Evolutionary conservation across 1,140 invertebrate species (phyloP), one percentile per base, ranked within the genome.

Genomic region (Eciton burchellii): DNA sequence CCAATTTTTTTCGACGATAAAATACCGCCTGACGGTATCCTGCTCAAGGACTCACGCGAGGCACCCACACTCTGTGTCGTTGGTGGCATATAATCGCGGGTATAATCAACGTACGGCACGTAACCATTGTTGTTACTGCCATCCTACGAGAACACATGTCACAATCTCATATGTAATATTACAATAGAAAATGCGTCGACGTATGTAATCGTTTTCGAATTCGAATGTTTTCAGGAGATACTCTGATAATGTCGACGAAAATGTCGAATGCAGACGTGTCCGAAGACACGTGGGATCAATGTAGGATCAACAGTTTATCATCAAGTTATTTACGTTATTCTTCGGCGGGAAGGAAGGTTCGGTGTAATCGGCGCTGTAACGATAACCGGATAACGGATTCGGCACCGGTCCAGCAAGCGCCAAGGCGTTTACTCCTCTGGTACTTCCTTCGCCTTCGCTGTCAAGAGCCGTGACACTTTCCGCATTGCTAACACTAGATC

Each of bases 341-440:
- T 97, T 96, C 65, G 97, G 96, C 76, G 97, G 96, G 94, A 97
- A 97, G 82, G 95, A 95, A 9, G 97, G 96, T 89, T 98, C 97
- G 45, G 96, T 96, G 92, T 98, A 98, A 91, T 99, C 97, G 49
- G 97, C 96, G 43, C 97, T 98, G 93, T 98, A 98, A 91, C 97
- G 95, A 92, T 97, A 97, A 88, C 96, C 95, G 26, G 72, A 76
- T 71, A 95, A 94, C 43, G 95, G 94, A 85, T 97, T 94, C 76
- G 96, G 96, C 3, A 97, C 97, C 1, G 97, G 96, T 0, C 97
- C 97, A 16, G 97, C 97, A 14, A 97, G 92, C 1, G 97, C 97
- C 9, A 97, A 95, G 41, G 96, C 95, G 90, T 94, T 97, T 94
- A 93, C 95, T 79, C 93, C 91, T 90, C 92, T 86, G 83, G 94